phyloP scores from a whole-genome alignment of 1,140 invertebrate species.

The Myzus persicae region DNA sequence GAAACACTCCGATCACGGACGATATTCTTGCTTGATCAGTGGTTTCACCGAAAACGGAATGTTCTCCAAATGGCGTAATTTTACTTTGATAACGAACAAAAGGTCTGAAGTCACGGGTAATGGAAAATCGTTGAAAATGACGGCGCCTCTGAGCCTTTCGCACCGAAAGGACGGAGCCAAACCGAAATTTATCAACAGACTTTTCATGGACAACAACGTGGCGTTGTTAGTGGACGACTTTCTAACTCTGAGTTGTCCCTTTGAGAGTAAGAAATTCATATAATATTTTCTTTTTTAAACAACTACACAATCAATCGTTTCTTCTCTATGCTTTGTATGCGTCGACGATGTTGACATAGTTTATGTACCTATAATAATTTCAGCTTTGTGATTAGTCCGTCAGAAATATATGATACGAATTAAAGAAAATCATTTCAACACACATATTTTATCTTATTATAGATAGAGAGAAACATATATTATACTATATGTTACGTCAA shows the following conservation, averaged over 20 bases:
- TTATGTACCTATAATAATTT: too few relatives aligned
- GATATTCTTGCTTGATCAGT: conserved; percentile 37
- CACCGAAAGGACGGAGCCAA: conserved; percentile 42
- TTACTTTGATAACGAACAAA: conserved; percentile 4
- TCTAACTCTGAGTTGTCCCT: conserved; percentile 14
- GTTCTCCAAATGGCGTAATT: conserved; percentile 45
- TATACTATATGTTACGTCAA: too few relatives aligned
- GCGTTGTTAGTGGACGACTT: background rate
- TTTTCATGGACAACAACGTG: conserved; percentile 27
- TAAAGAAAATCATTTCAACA: background rate
- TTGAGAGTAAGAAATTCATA: conserved; percentile 1
- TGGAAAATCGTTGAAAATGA: background rate
- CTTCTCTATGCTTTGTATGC: background rate
- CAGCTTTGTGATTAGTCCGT: background rate
- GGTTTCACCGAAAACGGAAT: conserved; percentile 21
- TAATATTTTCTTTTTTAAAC: background rate
- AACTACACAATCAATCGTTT: background rate
- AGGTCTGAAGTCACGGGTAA: background rate
- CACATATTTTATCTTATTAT: too few relatives aligned
- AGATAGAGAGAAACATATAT: too few relatives aligned
- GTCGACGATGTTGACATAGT: background rate
- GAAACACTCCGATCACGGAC: conserved; percentile 24
- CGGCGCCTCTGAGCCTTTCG: conserved; percentile 14
- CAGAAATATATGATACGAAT: background rate
- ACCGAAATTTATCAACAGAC: conserved; percentile 28